A percentile compares a stretch with the other conserved stretches of the same genome.
Conservation (phyloP, 2,113 vertebrate species). For the Nerophis lumbriciformis region DNA sequence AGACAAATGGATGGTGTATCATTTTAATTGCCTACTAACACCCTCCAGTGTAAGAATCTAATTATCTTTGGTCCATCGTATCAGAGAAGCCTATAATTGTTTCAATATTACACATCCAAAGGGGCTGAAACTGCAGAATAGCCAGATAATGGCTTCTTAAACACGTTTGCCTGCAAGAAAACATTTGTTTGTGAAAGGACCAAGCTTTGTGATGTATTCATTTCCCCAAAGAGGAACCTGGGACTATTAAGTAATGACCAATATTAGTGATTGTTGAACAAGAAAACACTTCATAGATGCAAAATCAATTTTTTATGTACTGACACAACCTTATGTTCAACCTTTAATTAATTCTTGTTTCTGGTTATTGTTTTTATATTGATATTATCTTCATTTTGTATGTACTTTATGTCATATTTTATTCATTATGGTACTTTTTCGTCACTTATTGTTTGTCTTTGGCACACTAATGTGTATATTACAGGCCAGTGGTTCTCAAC, state of each 20-base stretch:
- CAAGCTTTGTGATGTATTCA: constrained; percentile 61
- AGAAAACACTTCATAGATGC: constrained; percentile 29
- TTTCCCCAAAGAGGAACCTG: constrained; percentile 60
- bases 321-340: too few species aligned
- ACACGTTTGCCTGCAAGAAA: constrained; percentile 68
- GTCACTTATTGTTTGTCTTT: too few species aligned
- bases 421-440: too few species aligned
- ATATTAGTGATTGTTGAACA: constrained; percentile 44
- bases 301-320: constrained; percentile 19
- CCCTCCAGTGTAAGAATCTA: constrained; percentile 74
- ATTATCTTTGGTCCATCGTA: constrained; percentile 78
- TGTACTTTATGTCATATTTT: too few species aligned
- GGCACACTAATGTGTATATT: too few species aligned
- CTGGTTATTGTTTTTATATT: too few species aligned
- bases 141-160: constrained; percentile 73
- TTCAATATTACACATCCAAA: constrained; percentile 72
- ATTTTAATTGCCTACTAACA: constrained; percentile 75
- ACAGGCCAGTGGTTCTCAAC: too few species aligned
- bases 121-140: constrained; percentile 72
- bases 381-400: too few species aligned
- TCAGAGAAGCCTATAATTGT: constrained; percentile 74
- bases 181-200: constrained; percentile 55
- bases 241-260: constrained; percentile 23
- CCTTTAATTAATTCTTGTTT: too few species aligned
- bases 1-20: constrained; percentile 74